Evolutionary conservation across 2,113 vertebrate species (phyloP).

Genomic region (Saccopteryx leptura): DNA sequence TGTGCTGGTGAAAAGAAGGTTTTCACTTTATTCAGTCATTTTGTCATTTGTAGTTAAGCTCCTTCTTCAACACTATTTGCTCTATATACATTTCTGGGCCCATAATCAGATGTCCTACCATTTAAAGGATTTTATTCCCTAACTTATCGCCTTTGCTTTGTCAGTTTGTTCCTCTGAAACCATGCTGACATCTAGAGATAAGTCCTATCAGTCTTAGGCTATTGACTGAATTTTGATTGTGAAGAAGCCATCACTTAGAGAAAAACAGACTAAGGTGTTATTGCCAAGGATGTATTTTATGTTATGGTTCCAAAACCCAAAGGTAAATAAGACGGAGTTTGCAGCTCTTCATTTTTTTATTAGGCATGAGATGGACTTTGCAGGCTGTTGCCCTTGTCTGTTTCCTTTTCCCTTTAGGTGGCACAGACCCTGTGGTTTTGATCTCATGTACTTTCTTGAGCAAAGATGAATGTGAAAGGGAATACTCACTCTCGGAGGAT

Average conservation of each 20-base stretch:
- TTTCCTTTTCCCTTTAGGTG: constrained; percentile 58
- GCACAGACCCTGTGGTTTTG: constrained; percentile 55
- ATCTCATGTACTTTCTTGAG: constrained; percentile 73
- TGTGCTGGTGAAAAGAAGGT: not conserved
- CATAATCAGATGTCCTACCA: constrained; percentile 89
- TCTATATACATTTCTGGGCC: constrained; percentile 86
- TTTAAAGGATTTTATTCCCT: constrained; percentile 92
- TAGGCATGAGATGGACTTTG: not conserved
- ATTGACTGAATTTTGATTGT: constrained; percentile 94
- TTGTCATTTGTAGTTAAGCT: constrained; percentile 76
- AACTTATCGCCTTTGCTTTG: constrained; percentile 91
- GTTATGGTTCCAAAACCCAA: constrained; percentile 87
- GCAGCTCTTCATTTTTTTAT: constrained; percentile 60
- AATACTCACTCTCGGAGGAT: constrained; percentile 74
- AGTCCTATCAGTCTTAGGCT: constrained; percentile 93
- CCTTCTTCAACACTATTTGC: constrained; percentile 71
- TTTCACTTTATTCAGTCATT: constrained; percentile 57
- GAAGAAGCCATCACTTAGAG: constrained; percentile 92
- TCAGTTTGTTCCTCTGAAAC: constrained; percentile 89
- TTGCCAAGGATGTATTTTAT: constrained; percentile 90
- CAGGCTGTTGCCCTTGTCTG: constrained; percentile 23
- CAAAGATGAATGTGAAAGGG: constrained; percentile 77
- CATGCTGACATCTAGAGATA: constrained; percentile 93
- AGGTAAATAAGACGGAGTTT: constrained; percentile 75
- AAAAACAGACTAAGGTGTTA: constrained; percentile 90